Conservation (phyloP, 1,140 invertebrate genomes). For the Rhopalosiphum maidis region DNA sequence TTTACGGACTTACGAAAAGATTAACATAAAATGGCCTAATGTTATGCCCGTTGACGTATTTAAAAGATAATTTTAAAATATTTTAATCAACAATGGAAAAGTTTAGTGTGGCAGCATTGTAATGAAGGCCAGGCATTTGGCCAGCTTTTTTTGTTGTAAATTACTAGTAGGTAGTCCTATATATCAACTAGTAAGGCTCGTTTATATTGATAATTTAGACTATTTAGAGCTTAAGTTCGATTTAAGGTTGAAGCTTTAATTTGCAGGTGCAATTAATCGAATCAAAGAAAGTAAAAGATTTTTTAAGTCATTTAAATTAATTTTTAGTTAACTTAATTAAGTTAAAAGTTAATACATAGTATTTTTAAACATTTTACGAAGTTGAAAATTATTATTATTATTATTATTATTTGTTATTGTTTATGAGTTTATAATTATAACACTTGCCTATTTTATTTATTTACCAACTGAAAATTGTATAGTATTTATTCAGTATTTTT, state of each 20-base stretch:
- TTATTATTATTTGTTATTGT: too few relatives aligned
- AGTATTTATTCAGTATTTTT: too few relatives aligned
- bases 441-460: too few relatives aligned
- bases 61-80: neutral
- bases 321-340: too few relatives aligned
- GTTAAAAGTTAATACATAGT: too few relatives aligned
- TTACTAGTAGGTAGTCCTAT: neutral
- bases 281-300: too few relatives aligned
- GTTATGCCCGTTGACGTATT: neutral
- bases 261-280: neutral
- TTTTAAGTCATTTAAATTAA: too few relatives aligned
- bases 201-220: neutral
- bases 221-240: neutral
- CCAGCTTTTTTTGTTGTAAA: neutral
- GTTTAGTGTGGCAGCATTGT: neutral
- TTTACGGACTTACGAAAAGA: neutral
- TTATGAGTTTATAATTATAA: too few relatives aligned
- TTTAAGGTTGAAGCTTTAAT: neutral
- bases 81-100: neutral
- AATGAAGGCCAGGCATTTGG: neutral
- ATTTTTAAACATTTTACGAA: too few relatives aligned
- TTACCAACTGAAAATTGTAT: too few relatives aligned
- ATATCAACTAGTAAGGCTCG: neutral
- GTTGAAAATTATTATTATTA: too few relatives aligned
- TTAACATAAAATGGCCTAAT: neutral